Evolutionary conservation across 1,140 invertebrate genomes (phyloP).

Genomic region (Drosophila bipectinata): DNA sequence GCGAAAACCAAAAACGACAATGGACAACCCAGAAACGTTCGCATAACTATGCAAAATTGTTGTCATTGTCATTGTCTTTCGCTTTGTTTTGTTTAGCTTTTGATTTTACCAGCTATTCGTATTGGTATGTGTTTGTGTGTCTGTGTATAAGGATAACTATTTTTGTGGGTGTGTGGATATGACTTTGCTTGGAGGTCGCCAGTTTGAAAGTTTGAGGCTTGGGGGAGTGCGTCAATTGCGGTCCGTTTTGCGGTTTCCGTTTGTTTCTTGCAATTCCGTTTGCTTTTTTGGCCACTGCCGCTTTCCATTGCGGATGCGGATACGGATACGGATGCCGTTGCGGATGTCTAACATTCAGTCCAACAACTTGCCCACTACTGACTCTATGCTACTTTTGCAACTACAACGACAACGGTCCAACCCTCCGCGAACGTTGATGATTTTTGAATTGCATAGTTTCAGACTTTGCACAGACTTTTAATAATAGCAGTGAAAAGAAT

Average conservation of each 20-base stretch:
- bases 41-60: slow-evolving; percentile 81
- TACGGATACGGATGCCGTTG: slow-evolving; percentile 17
- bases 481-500: too few species aligned
- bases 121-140: neutral
- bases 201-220: slow-evolving; percentile 9
- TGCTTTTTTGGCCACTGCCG: slow-evolving; percentile 49
- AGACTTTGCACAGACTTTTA: neutral
- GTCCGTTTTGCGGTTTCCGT: slow-evolving; percentile 78
- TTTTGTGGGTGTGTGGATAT: slow-evolving; percentile 63
- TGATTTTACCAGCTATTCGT: slow-evolving; percentile 48
- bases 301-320: slow-evolving; percentile 24
- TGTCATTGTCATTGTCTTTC: slow-evolving; percentile 55
- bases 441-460: slow-evolving; percentile 69
- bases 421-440: slow-evolving; percentile 65
- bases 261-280: slow-evolving; percentile 78
- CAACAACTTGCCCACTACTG: slow-evolving; percentile 44
- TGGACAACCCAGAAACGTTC: slow-evolving; percentile 53
- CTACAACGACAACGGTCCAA: slow-evolving; percentile 14
- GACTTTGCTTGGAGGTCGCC: slow-evolving; percentile 78
- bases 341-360: slow-evolving; percentile 59
- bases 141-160: slow-evolving; percentile 63
- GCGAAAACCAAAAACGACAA: slow-evolving; percentile 27
- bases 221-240: slow-evolving; percentile 75
- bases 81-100: slow-evolving; percentile 79
- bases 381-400: slow-evolving; percentile 62